Percentiles rank a stretch among this genome's conserved stretches.
Evolutionary conservation across 2,888 invertebrate species (phyloP).

Genomic region (Ichneumoninae sp.): DNA sequence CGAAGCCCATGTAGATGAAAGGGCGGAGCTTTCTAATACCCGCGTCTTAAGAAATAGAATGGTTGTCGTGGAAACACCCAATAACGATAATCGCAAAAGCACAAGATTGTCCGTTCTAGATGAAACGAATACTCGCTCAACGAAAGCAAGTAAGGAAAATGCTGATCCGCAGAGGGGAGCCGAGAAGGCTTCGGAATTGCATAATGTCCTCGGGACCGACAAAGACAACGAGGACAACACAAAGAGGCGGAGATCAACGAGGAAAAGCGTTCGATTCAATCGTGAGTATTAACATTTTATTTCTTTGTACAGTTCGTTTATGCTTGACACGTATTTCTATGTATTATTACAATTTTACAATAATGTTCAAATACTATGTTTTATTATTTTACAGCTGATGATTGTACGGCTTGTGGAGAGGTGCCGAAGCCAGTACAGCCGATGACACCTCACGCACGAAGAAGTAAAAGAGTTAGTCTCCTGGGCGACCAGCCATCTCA

Average conservation of each 20-base stretch:
- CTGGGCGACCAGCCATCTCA: slow-evolving; percentile 38
- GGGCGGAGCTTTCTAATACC: neutral
- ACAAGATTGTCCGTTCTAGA: slow-evolving; percentile 38
- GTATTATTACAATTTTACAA: slow-evolving; percentile 12
- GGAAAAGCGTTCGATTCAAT: slow-evolving; percentile 71
- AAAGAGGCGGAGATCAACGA: slow-evolving; percentile 64
- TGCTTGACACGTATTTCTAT: slow-evolving; percentile 17
- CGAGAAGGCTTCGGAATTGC: neutral
- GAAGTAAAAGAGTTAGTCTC: slow-evolving; percentile 62
- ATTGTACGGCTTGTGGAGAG: slow-evolving; percentile 64
- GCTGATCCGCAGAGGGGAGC: neutral
- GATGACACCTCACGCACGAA: slow-evolving; percentile 68
- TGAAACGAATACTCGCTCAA: neutral
- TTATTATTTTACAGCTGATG: slow-evolving; percentile 65
- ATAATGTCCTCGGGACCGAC: neutral
- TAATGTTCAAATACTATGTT: neutral
- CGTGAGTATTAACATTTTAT: slow-evolving; percentile 56
- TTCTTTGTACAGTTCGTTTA: slow-evolving; percentile 18
- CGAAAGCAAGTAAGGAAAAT: slow-evolving; percentile 58
- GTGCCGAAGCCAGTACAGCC: slow-evolving; percentile 64
- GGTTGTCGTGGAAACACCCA: slow-evolving; percentile 1
- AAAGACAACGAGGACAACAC: neutral
- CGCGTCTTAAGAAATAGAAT: slow-evolving; percentile 29
- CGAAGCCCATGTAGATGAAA: neutral
- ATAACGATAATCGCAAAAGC: slow-evolving; percentile 50